Evolutionary conservation across 2,797 vertebrate genomes (phyloP), one percentile per base, ranked within the genome.

Genomic region (Arrhamphus sclerolepis): DNA sequence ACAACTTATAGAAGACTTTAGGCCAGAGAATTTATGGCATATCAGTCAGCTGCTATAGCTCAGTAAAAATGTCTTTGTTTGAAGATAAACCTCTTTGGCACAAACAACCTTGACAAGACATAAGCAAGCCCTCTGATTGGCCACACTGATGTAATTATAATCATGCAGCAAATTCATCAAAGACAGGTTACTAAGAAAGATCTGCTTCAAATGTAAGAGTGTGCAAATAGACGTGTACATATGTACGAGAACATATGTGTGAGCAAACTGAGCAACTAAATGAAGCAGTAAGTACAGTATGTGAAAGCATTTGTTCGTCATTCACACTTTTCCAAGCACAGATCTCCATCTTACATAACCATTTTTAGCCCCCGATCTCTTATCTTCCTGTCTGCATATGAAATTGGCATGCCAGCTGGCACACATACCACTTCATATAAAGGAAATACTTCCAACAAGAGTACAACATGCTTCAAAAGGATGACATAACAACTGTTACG

Each of bases 401-500:
- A 76, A 77, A 79, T 70, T 81, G 78, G 66, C 62, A 79, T 78
- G 82, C 83, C 88, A 88, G 83, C 85, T 90, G 85, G 83, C 83
- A 84, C 63, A 81, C 74, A 80, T 43, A 77, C 62, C 46, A 26
- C 57, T 75, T 51, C 16, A 13, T 71, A 75, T 77, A 70, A 86
- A 85, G 72, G 60, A 81, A 78, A 59, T 56, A 67, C 79, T 78
- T 72, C 66, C 56, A 52, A 70, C 81, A 82, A 78, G 74, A 71
- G 72, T 46, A 67, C 62, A 76, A 82, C 75, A 59, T 24, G 62
- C 74, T 68, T 73, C 70, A 72, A 76, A 81, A 69, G 75, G 75
- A 86, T 90, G 87, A 90, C 85, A 89, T 91, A 89, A 89, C 83
- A 68, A 55, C 41, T 63, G 57, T 91, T 89, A 80, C 50, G 26